phyloP scores from a whole-genome alignment of 2,888 invertebrate genomes.

The Iphiclides podalirius region DNA sequence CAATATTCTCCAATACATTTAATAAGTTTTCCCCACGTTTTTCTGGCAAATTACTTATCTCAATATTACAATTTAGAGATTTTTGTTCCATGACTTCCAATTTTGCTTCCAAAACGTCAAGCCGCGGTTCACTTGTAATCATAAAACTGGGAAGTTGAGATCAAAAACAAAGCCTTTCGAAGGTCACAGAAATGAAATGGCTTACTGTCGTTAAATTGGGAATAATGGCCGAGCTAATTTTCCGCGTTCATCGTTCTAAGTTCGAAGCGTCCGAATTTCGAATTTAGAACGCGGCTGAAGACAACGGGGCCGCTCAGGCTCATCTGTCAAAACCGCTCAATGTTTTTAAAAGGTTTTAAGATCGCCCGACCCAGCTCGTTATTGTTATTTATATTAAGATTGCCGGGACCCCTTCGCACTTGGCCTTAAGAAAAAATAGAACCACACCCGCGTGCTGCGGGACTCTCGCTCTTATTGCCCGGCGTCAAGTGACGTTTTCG shows the following conservation, averaged over 20 bases:
- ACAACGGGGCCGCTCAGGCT: constrained; percentile 48
- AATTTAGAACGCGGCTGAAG: constrained; percentile 41
- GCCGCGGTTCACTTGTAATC: too few species aligned
- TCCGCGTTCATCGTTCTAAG: constrained; percentile 1
- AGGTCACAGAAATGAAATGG: neutral
- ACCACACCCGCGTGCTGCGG: constrained; percentile 31
- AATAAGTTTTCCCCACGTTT: too few species aligned
- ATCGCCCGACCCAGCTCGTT: constrained; percentile 61
- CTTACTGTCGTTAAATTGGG: constrained; percentile 1
- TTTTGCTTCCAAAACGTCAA: too few species aligned
- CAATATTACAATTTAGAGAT: too few species aligned
- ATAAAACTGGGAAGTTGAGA: too few species aligned
- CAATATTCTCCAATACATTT: too few species aligned
- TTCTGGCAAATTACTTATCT: too few species aligned
- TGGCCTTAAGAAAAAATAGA: constrained; percentile 53
- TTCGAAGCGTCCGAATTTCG: constrained; percentile 28
- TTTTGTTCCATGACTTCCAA: too few species aligned
- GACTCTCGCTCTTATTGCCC: constrained; percentile 42
- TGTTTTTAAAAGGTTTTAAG: constrained; percentile 65
- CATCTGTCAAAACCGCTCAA: constrained; percentile 70
- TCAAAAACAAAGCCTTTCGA: too few species aligned
- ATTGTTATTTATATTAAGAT: constrained; percentile 77
- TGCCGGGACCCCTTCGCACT: constrained; percentile 71
- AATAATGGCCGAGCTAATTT: neutral
- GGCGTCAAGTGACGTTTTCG: constrained; percentile 39